Evolutionary conservation across 2,888 invertebrate genomes (phyloP).

Genomic region (Endotricha flammealis): DNA sequence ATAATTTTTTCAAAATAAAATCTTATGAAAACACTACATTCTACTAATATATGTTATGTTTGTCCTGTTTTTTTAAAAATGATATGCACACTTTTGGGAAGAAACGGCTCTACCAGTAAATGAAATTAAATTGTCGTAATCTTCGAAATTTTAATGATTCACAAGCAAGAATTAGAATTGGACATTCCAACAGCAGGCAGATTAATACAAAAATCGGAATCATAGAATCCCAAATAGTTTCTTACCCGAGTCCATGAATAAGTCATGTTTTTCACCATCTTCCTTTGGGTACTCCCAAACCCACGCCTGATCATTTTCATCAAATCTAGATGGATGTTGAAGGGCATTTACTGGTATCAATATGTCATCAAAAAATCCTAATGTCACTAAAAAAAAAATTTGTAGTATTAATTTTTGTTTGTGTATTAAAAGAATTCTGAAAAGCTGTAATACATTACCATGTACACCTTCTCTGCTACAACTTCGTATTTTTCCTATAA

Average conservation of each 20-base stretch:
- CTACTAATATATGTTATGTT: too few species aligned
- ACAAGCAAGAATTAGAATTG: too few species aligned
- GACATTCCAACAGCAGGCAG: too few species aligned
- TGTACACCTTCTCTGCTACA: slow-evolving; percentile 95
- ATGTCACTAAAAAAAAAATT: slow-evolving; percentile 82
- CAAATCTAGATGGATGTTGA: slow-evolving; percentile 95
- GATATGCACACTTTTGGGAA: too few species aligned
- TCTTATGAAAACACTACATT: too few species aligned
- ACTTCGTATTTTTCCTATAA: slow-evolving; percentile 94
- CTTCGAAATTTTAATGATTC: too few species aligned
- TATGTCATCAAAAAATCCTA: slow-evolving; percentile 98
- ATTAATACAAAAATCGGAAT: too few species aligned
- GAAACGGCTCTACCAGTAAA: too few species aligned
- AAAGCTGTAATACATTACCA: slow-evolving; percentile 78
- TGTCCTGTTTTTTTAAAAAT: too few species aligned
- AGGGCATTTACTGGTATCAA: slow-evolving; percentile 93
- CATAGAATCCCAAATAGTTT: neutral
- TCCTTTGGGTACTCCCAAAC: slow-evolving; percentile 96
- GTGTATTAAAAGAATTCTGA: too few species aligned
- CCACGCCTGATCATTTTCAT: slow-evolving; percentile 95
- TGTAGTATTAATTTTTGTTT: too few species aligned
- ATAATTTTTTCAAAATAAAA: neutral
- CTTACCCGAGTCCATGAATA: slow-evolving; percentile 93
- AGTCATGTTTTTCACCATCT: slow-evolving; percentile 89
- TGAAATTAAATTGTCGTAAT: too few species aligned